Percentiles rank a stretch among this genome's conserved stretches.
phyloP scores from a whole-genome alignment of 1,140 invertebrate genomes.

The Pomacea maculata region DNA sequence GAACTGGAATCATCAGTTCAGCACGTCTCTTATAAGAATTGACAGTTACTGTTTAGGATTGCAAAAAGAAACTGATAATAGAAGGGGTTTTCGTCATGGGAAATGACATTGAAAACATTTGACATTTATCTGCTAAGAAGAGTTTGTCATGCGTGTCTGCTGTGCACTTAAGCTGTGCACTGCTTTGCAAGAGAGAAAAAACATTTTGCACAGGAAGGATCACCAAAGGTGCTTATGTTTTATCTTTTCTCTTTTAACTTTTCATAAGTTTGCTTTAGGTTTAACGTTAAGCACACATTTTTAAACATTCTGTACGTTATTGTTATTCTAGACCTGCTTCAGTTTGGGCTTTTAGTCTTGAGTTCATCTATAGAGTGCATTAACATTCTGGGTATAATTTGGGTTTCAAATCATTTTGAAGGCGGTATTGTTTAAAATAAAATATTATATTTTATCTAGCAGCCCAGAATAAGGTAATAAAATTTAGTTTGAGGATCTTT shows the following conservation, averaged over 20 bases:
- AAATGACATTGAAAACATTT: no score
- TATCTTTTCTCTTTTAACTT: not conserved
- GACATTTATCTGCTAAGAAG: no score
- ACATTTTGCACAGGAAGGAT: conserved; percentile 11
- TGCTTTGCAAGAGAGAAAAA: conserved; percentile 20
- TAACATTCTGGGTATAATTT: no score
- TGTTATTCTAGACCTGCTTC: not conserved
- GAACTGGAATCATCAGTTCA: conserved; percentile 21
- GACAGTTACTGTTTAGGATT: not conserved
- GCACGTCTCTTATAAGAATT: conserved; percentile 14
- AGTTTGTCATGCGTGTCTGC: not conserved
- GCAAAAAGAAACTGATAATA: conserved; percentile 1
- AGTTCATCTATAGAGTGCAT: no score
- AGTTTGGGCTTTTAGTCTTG: no score
- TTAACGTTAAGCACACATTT: not conserved
- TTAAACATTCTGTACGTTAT: not conserved
- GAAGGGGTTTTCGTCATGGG: no score
- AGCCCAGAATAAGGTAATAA: not conserved
- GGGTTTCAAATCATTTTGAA: no score
- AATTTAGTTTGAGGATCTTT: not conserved
- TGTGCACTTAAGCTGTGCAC: not conserved
- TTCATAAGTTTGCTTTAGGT: not conserved
- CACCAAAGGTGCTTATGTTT: conserved; percentile 13
- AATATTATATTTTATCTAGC: not conserved
- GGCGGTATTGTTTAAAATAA: no score